These are phyloP conservation scores for Gila robusta DNA, from an alignment of 2,797 vertebrate species.

Conservation along the genomic window DNA sequence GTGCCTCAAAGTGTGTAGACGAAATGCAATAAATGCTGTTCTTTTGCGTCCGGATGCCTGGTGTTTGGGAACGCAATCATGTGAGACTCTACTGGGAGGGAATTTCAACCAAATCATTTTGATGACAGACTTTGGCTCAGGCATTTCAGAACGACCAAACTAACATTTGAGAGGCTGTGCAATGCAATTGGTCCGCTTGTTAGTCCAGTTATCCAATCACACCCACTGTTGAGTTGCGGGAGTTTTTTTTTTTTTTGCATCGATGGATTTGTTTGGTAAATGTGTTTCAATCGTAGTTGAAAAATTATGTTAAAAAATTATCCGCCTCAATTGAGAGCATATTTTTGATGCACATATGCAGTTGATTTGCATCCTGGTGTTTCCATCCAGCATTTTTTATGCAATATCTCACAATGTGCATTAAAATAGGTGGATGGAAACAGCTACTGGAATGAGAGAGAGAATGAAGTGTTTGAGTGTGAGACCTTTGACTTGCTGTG, in stretches of 20 bases:
- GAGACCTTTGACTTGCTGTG: slow-evolving; percentile 98
- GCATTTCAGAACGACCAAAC: not conserved
- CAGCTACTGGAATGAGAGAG: not conserved
- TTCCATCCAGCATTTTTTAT: not conserved
- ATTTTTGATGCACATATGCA: not conserved
- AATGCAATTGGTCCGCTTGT: not conserved
- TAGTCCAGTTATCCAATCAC: not conserved
- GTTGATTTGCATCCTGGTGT: not conserved
- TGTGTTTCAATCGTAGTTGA: not conserved
- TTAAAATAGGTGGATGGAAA: not conserved
- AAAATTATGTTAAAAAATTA: no score
- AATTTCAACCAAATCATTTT: not conserved
- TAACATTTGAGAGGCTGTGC: not conserved
- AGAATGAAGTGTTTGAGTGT: not conserved
- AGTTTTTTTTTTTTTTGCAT: not conserved
- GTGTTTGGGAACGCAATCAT: not conserved
- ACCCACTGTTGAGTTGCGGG: not conserved
- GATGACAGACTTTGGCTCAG: not conserved
- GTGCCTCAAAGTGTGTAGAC: no score
- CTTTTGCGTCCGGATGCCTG: no score
- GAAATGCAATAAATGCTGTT: no score
- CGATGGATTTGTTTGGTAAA: not conserved
- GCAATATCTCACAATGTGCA: not conserved
- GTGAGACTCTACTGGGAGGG: not conserved
- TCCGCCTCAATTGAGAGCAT: not conserved